phyloP scores from a whole-genome alignment of 2,113 vertebrate species.

The Colius striatus region DNA sequence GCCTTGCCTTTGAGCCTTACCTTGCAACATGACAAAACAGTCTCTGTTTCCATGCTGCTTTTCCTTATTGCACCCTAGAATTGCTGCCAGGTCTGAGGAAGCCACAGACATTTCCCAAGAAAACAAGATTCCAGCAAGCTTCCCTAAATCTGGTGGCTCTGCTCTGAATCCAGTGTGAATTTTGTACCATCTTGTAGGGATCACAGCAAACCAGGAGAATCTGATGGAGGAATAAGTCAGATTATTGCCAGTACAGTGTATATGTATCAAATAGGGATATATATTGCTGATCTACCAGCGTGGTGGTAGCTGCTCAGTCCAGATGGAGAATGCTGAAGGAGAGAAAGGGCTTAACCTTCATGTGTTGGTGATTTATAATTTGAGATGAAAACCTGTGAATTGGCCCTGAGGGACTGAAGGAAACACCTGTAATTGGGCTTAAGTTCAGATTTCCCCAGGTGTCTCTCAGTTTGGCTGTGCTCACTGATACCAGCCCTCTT shows the following conservation, averaged over 20 bases:
- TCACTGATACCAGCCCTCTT: not conserved
- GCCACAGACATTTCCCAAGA: not conserved
- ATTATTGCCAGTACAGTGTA: not conserved
- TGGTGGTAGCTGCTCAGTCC: not conserved
- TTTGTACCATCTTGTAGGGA: accelerated
- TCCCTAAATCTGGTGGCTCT: not conserved
- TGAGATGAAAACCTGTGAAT: constrained; percentile 27
- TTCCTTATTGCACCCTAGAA: not conserved
- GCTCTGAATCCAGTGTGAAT: not conserved
- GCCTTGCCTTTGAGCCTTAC: not conserved
- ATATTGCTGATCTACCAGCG: not conserved
- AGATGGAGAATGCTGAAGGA: not conserved
- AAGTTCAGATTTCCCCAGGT: not conserved
- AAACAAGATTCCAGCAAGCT: not conserved
- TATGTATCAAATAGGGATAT: no score
- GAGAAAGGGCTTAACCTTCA: not conserved
- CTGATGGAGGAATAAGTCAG: not conserved
- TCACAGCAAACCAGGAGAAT: not conserved
- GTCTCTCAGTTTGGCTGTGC: not conserved
- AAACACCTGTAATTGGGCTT: constrained; percentile 1
- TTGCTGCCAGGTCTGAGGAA: not conserved
- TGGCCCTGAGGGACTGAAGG: not conserved
- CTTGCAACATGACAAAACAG: not conserved
- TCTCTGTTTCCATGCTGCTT: not conserved
- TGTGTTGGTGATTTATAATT: constrained; percentile 18